phyloP scores from a whole-genome alignment of 1,140 invertebrate genomes.

The Globodera rostochiensis region DNA sequence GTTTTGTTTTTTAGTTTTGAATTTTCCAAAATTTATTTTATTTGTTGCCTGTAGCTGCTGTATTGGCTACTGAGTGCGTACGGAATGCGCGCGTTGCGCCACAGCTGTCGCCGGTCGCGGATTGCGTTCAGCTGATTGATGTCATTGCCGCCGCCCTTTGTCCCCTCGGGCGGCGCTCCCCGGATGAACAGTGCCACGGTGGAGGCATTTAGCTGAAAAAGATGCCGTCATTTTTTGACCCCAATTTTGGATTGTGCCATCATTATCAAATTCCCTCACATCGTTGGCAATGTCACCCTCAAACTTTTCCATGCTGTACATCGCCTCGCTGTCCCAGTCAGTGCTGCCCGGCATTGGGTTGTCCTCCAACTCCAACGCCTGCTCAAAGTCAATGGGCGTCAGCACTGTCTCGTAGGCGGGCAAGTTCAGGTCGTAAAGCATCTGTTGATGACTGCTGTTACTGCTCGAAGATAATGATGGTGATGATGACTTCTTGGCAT shows the following conservation, averaged over 20 bases:
- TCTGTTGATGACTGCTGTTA: conserved; percentile 34
- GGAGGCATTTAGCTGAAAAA: conserved; percentile 59
- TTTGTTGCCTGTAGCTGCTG: conserved; percentile 59
- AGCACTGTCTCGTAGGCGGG: conserved; percentile 63
- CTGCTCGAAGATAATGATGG: not conserved
- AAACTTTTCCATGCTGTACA: conserved; percentile 61
- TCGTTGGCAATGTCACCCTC: conserved; percentile 66
- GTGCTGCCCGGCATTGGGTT: conserved; percentile 31
- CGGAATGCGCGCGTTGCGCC: conserved; percentile 62
- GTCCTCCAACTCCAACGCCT: conserved; percentile 49
- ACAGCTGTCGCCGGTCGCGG: conserved; percentile 60
- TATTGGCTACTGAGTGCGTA: conserved; percentile 63
- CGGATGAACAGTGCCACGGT: conserved; percentile 58
- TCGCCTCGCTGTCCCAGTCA: conserved; percentile 63
- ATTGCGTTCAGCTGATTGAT: conserved; percentile 59
- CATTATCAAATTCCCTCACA: conserved; percentile 38
- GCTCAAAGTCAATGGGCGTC: conserved; percentile 60
- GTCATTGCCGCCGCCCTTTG: conserved; percentile 33
- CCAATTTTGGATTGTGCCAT: not conserved
- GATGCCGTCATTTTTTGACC: not conserved
- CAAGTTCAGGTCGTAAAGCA: conserved; percentile 50
- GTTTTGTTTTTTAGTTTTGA: conserved; percentile 15
- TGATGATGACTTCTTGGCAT: not conserved
- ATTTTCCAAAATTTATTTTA: not conserved
- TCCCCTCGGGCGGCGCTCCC: conserved; percentile 44